Evolutionary conservation across 1,140 invertebrate species (phyloP), one percentile per base, ranked within the genome.

Genomic region (Euwallacea fornicatus): DNA sequence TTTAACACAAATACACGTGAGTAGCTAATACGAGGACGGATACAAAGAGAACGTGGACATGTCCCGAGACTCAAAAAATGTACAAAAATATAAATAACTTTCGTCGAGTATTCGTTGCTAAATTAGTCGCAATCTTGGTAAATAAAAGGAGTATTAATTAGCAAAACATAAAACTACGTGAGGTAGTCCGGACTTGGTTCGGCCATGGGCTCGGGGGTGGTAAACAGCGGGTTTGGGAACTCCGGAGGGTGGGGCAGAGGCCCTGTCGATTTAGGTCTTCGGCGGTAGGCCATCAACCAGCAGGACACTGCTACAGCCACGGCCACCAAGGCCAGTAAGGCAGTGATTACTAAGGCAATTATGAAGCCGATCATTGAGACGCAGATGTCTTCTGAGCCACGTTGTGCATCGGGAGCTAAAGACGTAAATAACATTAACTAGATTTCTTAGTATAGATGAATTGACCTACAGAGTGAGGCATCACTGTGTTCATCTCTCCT

Each of bases 281-380:
- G 88, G 76, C 94, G 84, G 83, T 96, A 96, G 69, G 95, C 95
- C 88, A 97, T 93, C 56, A 97, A 85, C 94, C 94, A 97, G 82
- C 95, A 97, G 47, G 94, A 96, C 21, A 97, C 94, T 55, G 94
- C 94, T 44, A 96, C 93, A 16, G 95, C 95, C 42, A 97, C 93
- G 44, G 95, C 94, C 21, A 97, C 94, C 56, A 97, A 85, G 53
- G 95, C 94, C 77, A 97, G 82, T 55, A 97, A 86, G 15, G 94
- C 94, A 64, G 95, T 97, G 76, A 97, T 91, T 69, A 96, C 91
- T 76, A 97, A 84, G 62, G 95, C 93, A 73, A 97, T 93, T 69
- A 96, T 94, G 78, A 97, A 90, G 56, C 95, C 93, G 73, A 95
- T 90, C 85, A 93, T 95, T 55, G 94, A 96, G 68, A 97, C 92